These are phyloP conservation scores for Uloborus diversus DNA, from an alignment of 1,140 invertebrate genomes.

Conservation along the genomic window DNA sequence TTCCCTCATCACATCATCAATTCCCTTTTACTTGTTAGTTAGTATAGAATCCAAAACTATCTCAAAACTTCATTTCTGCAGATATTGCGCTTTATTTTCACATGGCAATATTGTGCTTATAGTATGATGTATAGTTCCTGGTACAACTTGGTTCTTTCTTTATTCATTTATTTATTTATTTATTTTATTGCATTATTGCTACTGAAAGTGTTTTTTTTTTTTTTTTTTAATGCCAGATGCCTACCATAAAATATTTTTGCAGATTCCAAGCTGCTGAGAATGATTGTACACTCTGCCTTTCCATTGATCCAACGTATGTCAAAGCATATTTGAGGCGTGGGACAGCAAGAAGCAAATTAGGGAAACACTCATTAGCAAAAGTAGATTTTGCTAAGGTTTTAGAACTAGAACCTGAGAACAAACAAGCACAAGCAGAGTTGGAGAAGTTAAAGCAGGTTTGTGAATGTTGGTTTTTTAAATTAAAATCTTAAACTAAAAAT, in stretches of 20 bases:
- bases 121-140: too few relatives aligned
- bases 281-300: conserved; percentile 78
- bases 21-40: too few relatives aligned
- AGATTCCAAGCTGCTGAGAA: conserved; percentile 78
- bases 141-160: not conserved
- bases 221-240: conserved; percentile 1
- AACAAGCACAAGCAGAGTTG: conserved; percentile 71
- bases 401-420: conserved; percentile 77
- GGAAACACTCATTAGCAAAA: conserved; percentile 73
- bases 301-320: conserved; percentile 78
- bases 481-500: too few relatives aligned
- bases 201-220: not conserved
- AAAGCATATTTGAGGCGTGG: conserved; percentile 83
- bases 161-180: not conserved
- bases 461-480: conserved; percentile 38
- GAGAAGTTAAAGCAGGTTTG: conserved; percentile 69
- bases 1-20: too few relatives aligned
- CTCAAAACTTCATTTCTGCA: too few relatives aligned
- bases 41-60: too few relatives aligned
- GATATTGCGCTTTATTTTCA: too few relatives aligned
- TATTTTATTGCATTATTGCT: not conserved
- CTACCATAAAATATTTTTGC: conserved; percentile 59
- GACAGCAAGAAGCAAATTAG: conserved; percentile 73
- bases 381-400: conserved; percentile 75
- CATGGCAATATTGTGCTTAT: too few relatives aligned